These are phyloP conservation scores for Euglossa dilemma DNA, from an alignment of 1,140 invertebrate genomes.

Conservation along the genomic window DNA sequence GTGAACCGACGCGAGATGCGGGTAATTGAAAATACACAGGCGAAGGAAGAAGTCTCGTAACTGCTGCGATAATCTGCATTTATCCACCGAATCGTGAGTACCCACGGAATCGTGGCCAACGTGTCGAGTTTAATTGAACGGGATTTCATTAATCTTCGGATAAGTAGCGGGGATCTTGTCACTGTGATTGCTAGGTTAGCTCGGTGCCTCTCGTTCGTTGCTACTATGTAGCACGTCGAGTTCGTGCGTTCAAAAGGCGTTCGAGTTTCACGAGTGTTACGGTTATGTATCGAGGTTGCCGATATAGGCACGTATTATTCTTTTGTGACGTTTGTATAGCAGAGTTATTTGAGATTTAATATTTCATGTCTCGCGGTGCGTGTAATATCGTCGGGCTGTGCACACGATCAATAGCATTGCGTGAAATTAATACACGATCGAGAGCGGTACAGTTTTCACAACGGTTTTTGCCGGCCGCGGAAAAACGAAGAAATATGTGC, in stretches of 20 bases:
- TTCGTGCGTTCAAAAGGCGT: background rate
- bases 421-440: too few relatives aligned
- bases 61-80: slow-evolving; percentile 27
- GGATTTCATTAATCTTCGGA: slow-evolving; percentile 32
- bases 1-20: slow-evolving; percentile 22
- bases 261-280: background rate
- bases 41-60: slow-evolving; percentile 20
- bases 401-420: too few relatives aligned
- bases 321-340: too few relatives aligned
- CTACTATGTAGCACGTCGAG: background rate
- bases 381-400: too few relatives aligned
- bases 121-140: slow-evolving; percentile 21
- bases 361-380: too few relatives aligned
- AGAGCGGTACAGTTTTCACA: too few relatives aligned
- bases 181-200: background rate
- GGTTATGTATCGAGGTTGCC: background rate
- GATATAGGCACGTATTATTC: too few relatives aligned
- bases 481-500: too few relatives aligned
- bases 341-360: too few relatives aligned
- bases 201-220: background rate
- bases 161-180: background rate
- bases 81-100: slow-evolving; percentile 26
- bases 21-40: slow-evolving; percentile 53
- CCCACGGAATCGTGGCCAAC: slow-evolving; percentile 3
- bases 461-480: too few relatives aligned